A percentile compares a stretch with the other conserved stretches of the same genome.
Evolutionary conservation across 1,140 invertebrate genomes (phyloP).

Genomic region (Lutraria rhynchaena): DNA sequence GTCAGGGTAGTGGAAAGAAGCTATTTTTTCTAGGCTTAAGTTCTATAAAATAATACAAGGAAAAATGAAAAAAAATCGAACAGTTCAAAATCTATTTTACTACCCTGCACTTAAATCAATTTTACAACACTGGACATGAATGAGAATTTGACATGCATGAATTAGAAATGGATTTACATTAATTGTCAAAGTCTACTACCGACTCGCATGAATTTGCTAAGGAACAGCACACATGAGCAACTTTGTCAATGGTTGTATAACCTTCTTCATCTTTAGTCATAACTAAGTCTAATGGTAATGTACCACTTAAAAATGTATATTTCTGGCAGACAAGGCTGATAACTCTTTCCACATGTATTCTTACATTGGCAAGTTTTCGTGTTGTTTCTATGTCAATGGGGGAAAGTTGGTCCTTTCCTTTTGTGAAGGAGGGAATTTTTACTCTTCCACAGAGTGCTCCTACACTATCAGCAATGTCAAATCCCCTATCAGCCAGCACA

Average conservation of each 20-base stretch:
- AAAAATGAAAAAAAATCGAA: too few relatives aligned
- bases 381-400: slow-evolving; percentile 24
- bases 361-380: slow-evolving; percentile 29
- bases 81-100: too few relatives aligned
- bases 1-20: too few relatives aligned
- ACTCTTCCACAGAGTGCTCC: slow-evolving; percentile 29
- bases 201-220: slow-evolving; percentile 53
- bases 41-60: too few relatives aligned
- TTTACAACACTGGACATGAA: too few relatives aligned
- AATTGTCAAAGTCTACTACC: slow-evolving; percentile 54
- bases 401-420: slow-evolving; percentile 17
- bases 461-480: too few relatives aligned
- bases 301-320: slow-evolving; percentile 60
- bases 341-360: slow-evolving; percentile 64
- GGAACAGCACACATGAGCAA: slow-evolving; percentile 56
- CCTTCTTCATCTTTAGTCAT: slow-evolving; percentile 18
- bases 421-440: slow-evolving; percentile 34
- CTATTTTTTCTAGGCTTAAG: too few relatives aligned
- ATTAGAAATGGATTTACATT: too few relatives aligned
- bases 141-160: too few relatives aligned
- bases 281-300: slow-evolving; percentile 59
- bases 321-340: slow-evolving; percentile 60
- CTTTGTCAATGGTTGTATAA: slow-evolving; percentile 60
- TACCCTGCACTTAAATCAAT: too few relatives aligned
- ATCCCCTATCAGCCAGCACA: slow-evolving; percentile 41